Base-by-base conservation (phyloP, 1,140 invertebrate species). In the Popillia japonica region DNA sequence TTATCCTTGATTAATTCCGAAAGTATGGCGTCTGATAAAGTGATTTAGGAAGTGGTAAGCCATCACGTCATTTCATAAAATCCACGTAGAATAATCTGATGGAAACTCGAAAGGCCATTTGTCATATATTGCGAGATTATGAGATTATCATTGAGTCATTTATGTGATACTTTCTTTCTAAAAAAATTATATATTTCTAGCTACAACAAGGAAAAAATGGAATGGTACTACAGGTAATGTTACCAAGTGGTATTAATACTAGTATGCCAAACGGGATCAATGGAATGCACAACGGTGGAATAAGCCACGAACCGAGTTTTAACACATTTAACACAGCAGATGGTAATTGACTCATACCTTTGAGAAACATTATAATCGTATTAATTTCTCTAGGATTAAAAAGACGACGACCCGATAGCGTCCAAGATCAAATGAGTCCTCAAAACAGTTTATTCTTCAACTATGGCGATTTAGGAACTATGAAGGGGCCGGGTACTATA, bases 171-270 rank as follows among this genome's bases (percentile, higher is more conserved):
- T 48, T 48, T 48, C 44, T 14, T 10, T 3, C 44, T 14, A 48
- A 10, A n/a, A n/a, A 48, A 48, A 48, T 64, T 64, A 27, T 64
- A 40, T 73, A 10, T 73, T 40, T 73, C 40, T 40, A 73, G 72
- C 11, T 73, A 6, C 72, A 73, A 73, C 40, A 10, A 4, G 20
- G 27, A 40, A 73, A 27, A 73, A 73, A 73, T 27, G 72, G 72
- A 34, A 42, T 73, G 34, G 40, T 73, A 0, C 40, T 73, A 9
- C 72, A 73, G n/a, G 10, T 73, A 27, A 27, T 41, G n/a, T 20
- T 73, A 40, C 72, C 72, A 40, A 73, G 40, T 73, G 40, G 72
- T 40, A 73, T 73, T 10, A 23, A 40, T 14, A n/a, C n/a, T n/a
- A n/a, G n/a, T n/a, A n/a, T n/a, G n/a, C n/a, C n/a, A n/a, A n/a